Percentiles rank a stretch among this genome's conserved stretches.
phyloP scores from a whole-genome alignment of 2,888 invertebrate species.

The Lepidochrysops patricia region DNA sequence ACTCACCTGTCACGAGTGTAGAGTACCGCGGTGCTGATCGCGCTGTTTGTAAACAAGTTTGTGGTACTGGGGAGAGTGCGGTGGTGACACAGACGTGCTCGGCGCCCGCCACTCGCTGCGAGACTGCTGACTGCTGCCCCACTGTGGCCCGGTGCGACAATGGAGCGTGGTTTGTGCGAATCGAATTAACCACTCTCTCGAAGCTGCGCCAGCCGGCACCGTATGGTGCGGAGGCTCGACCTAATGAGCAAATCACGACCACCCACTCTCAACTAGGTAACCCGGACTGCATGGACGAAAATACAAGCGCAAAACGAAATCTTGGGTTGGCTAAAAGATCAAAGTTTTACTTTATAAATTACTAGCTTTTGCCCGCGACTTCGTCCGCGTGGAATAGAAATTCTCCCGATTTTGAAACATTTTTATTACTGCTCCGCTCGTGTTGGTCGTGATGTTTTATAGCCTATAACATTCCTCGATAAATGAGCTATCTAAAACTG shows the following conservation, averaged over 20 bases:
- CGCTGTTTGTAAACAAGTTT: slow-evolving; percentile 59
- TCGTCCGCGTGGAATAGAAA: too few species aligned
- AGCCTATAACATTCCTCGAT: too few species aligned
- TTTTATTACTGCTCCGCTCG: too few species aligned
- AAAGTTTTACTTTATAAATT: too few species aligned
- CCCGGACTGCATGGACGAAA: slow-evolving; percentile 2
- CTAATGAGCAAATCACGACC: slow-evolving; percentile 19
- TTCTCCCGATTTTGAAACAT: too few species aligned
- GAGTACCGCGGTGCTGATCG: slow-evolving; percentile 39
- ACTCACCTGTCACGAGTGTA: slow-evolving; percentile 58
- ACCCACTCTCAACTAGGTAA: slow-evolving; percentile 18
- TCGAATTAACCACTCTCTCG: slow-evolving; percentile 43
- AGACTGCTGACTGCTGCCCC: slow-evolving; percentile 40
- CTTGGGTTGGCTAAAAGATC: background rate
- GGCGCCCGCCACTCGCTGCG: slow-evolving; percentile 38
- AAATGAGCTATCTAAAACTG: too few species aligned
- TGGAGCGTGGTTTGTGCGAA: slow-evolving; percentile 37
- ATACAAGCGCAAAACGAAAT: background rate
- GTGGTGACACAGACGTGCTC: slow-evolving; percentile 42
- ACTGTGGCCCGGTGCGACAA: slow-evolving; percentile 14
- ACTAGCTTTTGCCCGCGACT: too few species aligned
- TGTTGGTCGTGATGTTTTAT: too few species aligned
- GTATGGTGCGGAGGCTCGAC: slow-evolving; percentile 15
- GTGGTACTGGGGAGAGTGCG: slow-evolving; percentile 23
- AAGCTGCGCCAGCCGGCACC: slow-evolving; percentile 20